Evolutionary conservation across 2,113 vertebrate species (phyloP).

Genomic region (Syrmaticus mikado): DNA sequence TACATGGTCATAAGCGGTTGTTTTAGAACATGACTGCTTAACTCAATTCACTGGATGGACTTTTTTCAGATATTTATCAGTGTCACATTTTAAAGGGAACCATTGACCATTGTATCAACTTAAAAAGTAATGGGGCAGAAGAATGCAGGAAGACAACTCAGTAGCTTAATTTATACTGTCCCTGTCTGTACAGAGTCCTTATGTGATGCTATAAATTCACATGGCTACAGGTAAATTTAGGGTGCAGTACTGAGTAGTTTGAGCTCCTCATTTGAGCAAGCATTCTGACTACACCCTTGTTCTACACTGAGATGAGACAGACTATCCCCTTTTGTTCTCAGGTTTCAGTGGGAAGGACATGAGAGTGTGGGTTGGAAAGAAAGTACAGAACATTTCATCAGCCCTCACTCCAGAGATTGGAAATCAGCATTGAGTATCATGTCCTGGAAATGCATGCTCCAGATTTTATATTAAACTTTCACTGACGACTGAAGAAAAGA

Average conservation of each 20-base stretch:
- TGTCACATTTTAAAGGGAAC: accelerated
- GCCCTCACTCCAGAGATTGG: accelerated
- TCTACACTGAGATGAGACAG: accelerated
- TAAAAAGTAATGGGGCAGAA: neutral
- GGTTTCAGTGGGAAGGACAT: neutral
- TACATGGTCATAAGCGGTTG: neutral
- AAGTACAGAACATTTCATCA: neutral
- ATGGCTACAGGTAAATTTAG: neutral
- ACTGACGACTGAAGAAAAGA: too few relatives aligned
- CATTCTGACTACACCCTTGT: accelerated
- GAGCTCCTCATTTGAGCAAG: neutral
- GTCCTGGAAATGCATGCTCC: accelerated
- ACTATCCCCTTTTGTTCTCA: neutral
- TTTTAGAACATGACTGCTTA: neutral
- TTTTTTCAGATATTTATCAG: neutral
- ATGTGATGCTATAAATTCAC: accelerated
- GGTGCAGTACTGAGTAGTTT: neutral
- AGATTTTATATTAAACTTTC: neutral
- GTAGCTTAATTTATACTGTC: neutral
- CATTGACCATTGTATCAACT: accelerated
- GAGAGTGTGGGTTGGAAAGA: too few relatives aligned
- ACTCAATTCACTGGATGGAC: neutral
- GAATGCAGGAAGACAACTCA: neutral
- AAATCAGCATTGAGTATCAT: neutral
- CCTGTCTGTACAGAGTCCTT: neutral